Evolutionary conservation across 2,888 invertebrate species (phyloP), one percentile per base, ranked within the genome.

Genomic region (Melipona bicolor): DNA sequence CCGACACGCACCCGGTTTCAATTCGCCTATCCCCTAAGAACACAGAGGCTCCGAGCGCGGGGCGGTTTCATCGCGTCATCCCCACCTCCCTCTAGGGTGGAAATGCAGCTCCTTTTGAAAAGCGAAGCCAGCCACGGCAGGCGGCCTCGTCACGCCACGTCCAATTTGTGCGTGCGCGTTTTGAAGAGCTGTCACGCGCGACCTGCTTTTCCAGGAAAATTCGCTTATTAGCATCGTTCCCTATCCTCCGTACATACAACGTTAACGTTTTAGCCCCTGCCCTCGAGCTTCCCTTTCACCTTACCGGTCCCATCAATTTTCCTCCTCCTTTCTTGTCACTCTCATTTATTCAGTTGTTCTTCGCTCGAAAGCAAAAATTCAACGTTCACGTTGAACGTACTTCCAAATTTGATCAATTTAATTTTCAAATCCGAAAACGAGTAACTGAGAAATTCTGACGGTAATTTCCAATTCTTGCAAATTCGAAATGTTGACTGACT

Each of bases 191-290:
- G 81, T 81, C 82, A 83, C 81, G 74, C 54, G 70, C 82, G 75
- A 83, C 81, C 74, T 71, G 79, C 64, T 70, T 78, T 77, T 64
- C 82, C 27, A 27, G 56, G 76, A 83, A 85, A 81, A 85, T 64
- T 78, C 80, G 83, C 87, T 88, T 88, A 87, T 90, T 88, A 83
- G 81, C 81, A 71, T 70, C 59, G 64, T 69, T 62, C 19, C 56
- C 62, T 54, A 43, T 19, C n/a, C 32, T 21, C n/a, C 9, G 32
- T 24, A 27, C 1, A 21, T 50, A 74, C 36, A 56, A 70, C 50
- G 27, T 64, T 69, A 70, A 77, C 52, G 49, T 80, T 65, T 79
- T 36, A 54, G 19, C 67, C 49, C 24, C 19, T n/a, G 5, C 13
- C 65, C n/a, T n/a, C 15, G 15, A 6, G 43, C 43, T 43, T 5